Evolutionary conservation across 2,888 invertebrate species (phyloP), one percentile per base, ranked within the genome.

Genomic region (Sussaba pulchella): DNA sequence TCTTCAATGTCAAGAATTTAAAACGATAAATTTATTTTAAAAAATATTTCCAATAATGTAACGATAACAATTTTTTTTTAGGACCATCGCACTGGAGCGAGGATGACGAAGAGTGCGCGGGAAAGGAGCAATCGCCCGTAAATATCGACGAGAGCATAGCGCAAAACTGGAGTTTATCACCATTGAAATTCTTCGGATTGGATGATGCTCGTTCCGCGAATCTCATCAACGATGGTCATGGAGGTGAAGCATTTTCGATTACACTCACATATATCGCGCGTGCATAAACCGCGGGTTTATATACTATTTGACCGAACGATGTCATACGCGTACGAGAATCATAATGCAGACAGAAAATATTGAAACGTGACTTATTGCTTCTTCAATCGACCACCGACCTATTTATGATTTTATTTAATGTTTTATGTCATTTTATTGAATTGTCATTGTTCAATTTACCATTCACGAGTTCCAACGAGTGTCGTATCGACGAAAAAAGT

Each of bases 91-190:
- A 95, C 88, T 97, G 97, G 97, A 95, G 95, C 6, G 94, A 96
- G 84, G 93, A 94, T 26, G 97, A 94, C 90, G 93, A 94, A 12
- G 94, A 95, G 52, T 97, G 97, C 88, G 93, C 95, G 39, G 97
- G 97, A 69, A 97, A 97, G 92, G 95, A 95, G 88, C 97, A 97
- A 91, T 97, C 97, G 83, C 97, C 97, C 0, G 96, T 97, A 84
- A 96, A 97, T 91, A 97, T 97, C 84, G 95, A 96, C 87, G 94
- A 96, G 75, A 93, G 95, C 45, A 93, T 94, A 43, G 96, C 97
- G 12, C 94, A 94, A 81, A 93, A 93, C 80, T 94, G 94, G 59
- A 92, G 93, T 43, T 93, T 95, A 75, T 94, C 95, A 0, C 93
- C 94, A 12, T 93, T 97, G 79, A 89, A 90, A 66, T 95, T 96